These are phyloP conservation scores for Venustaconcha ellipsiformis DNA, from an alignment of 1,140 invertebrate genomes.

Conservation along the genomic window DNA sequence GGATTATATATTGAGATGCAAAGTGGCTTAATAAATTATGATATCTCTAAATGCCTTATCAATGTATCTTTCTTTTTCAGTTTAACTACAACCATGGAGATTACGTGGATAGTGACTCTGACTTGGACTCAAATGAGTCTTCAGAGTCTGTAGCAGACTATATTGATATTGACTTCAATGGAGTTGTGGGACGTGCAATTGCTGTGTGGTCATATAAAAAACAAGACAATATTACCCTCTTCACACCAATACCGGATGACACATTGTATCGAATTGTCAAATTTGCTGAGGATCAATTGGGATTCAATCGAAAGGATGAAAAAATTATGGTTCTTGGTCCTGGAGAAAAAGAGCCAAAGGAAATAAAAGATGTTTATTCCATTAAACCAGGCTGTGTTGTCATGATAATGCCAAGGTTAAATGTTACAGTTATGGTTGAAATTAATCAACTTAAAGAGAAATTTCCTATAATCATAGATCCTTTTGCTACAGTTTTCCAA, in stretches of 20 bases:
- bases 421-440: conserved; percentile 45
- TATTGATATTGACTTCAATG: conserved; percentile 35
- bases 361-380: conserved; percentile 42
- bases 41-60: no score
- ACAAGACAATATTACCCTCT: conserved; percentile 79
- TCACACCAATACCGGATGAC: conserved; percentile 72
- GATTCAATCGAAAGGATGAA: conserved; percentile 44
- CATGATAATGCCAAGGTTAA: conserved; percentile 48
- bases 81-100: conserved; percentile 11
- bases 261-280: conserved; percentile 39
- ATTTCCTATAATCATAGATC: conserved; percentile 44
- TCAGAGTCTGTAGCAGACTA: conserved; percentile 28
- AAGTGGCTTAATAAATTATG: no score
- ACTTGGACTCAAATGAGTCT: conserved; percentile 30
- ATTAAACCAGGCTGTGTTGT: conserved; percentile 45
- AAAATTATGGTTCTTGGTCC: conserved; percentile 46
- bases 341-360: conserved; percentile 35
- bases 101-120: conserved; percentile 25
- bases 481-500: conserved; percentile 46
- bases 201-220: conserved; percentile 93
- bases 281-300: conserved; percentile 47
- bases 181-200: conserved; percentile 56
- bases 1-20: no score
- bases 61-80: no score
- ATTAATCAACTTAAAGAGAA: conserved; percentile 50